A percentile compares a stretch with the other conserved stretches of the same genome.
Conservation (phyloP, 2,113 vertebrate species). For the Mesitornis unicolor region DNA sequence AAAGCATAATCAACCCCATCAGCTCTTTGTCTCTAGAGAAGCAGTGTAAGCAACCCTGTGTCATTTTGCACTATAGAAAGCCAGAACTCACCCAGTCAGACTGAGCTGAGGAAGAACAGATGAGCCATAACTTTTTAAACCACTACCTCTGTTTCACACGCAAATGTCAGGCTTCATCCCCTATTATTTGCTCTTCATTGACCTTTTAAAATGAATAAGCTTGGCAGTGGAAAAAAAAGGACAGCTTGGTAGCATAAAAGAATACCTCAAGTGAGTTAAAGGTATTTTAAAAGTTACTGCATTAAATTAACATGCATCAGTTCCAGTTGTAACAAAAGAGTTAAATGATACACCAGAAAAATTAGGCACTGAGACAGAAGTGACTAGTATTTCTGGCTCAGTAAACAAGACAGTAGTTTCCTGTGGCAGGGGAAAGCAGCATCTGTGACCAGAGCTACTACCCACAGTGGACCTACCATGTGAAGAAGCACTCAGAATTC, state of each 20-base stretch:
- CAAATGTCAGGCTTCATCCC: constrained; percentile 31
- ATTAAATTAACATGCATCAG: background rate
- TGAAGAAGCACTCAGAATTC: background rate
- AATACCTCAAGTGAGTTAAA: background rate
- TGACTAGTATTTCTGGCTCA: background rate
- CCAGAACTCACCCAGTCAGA: background rate
- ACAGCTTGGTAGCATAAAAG: background rate
- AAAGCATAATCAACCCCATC: background rate
- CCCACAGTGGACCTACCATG: background rate
- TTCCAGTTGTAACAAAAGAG: background rate
- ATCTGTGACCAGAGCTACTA: background rate
- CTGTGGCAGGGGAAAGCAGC: background rate
- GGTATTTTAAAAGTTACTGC: background rate
- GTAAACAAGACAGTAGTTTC: background rate
- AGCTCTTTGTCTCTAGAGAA: background rate
- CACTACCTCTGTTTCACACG: background rate
- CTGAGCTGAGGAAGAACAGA: background rate
- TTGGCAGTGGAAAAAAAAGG: background rate
- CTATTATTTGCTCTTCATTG: constrained; percentile 22
- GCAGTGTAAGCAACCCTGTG: background rate
- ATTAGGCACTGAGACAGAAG: background rate
- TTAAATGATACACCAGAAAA: background rate
- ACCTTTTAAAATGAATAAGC: constrained; percentile 14
- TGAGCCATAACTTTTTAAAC: background rate
- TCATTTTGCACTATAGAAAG: background rate